Percentiles rank a stretch among this genome's conserved stretches.
phyloP scores from a whole-genome alignment of 1,140 invertebrate genomes.

The Metaphire vulgaris region DNA sequence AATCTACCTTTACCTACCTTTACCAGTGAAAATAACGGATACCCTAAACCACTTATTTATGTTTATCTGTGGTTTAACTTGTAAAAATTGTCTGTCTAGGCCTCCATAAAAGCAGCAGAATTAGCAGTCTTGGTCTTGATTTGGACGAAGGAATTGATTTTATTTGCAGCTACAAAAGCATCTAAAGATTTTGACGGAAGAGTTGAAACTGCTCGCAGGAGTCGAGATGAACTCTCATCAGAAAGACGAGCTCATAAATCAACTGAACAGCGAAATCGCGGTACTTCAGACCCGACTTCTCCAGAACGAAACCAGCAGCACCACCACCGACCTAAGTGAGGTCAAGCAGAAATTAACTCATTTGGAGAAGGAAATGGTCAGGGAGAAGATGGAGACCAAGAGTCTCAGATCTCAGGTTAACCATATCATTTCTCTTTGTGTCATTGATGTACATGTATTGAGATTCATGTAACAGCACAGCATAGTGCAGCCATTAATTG shows the following conservation, averaged over 20 bases:
- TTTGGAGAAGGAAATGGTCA: constrained; percentile 42
- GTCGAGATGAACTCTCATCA: constrained; percentile 40
- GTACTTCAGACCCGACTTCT: constrained; percentile 34
- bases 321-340: constrained; percentile 32
- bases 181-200: constrained; percentile 35
- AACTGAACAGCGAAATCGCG: constrained; percentile 38
- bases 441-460: too few species aligned
- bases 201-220: constrained; percentile 38
- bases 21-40: too few species aligned
- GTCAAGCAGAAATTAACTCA: constrained; percentile 37
- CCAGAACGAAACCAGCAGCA: constrained; percentile 7
- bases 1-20: too few species aligned
- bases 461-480: too few species aligned
- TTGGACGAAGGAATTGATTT: too few species aligned
- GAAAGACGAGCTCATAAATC: constrained; percentile 44
- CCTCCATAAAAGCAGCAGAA: too few species aligned
- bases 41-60: too few species aligned
- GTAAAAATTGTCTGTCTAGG: too few species aligned
- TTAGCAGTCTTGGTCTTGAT: too few species aligned
- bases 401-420: constrained; percentile 45
- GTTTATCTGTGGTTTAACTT: too few species aligned
- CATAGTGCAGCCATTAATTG: too few species aligned
- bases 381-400: constrained; percentile 40
- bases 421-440: too few species aligned
- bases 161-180: neutral